Conservation (phyloP, 2,797 vertebrate genomes). For the Cuculus canorus region DNA sequence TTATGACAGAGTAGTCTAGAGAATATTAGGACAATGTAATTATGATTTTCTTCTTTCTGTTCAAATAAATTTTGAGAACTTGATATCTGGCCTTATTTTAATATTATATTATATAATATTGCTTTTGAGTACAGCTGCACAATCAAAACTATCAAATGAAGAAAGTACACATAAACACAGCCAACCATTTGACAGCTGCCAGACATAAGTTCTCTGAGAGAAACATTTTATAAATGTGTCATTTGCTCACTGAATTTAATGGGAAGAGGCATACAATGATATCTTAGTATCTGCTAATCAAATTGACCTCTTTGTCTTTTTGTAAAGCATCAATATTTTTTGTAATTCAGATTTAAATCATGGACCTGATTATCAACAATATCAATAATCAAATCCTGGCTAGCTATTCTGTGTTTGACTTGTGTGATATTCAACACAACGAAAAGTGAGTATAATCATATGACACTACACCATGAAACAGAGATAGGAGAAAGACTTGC, state of each 20-base stretch:
- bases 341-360: constrained; percentile 48
- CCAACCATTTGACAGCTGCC: constrained; percentile 24
- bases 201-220: not conserved
- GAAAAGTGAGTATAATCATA: not conserved
- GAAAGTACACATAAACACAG: not conserved
- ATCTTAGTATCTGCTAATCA: constrained; percentile 50
- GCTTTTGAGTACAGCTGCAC: not conserved
- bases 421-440: not conserved
- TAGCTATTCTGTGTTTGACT: not conserved
- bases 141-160: constrained; percentile 31
- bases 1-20: not conserved
- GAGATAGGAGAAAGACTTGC: not conserved
- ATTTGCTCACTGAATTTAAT: constrained; percentile 40
- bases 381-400: constrained; percentile 14
- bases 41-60: not conserved
- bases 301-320: constrained; percentile 41
- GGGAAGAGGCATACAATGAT: not conserved
- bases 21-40: not conserved
- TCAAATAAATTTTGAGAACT: not conserved
- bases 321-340: constrained; percentile 30
- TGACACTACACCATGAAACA: not conserved
- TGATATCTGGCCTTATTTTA: not conserved
- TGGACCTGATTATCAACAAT: not conserved
- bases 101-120: not conserved
- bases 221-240: not conserved